A percentile compares a stretch with the other conserved stretches of the same genome.
These are phyloP conservation scores for Accipiter virgatus DNA, from an alignment of 2,113 vertebrate species.

Conservation along the genomic window DNA sequence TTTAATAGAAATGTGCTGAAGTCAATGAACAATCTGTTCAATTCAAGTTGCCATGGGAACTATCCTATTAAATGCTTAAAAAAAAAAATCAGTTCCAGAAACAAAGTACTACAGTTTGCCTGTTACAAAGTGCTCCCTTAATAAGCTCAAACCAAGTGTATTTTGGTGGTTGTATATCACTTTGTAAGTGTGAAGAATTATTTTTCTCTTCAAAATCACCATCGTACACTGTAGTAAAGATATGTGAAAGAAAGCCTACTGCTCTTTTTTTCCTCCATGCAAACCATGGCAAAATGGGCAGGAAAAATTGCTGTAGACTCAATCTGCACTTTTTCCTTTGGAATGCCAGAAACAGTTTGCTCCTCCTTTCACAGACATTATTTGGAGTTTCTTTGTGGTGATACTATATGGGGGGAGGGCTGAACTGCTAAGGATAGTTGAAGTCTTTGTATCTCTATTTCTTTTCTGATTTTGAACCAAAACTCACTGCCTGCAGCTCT, in stretches of 20 bases:
- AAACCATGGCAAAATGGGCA: background rate
- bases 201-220: background rate
- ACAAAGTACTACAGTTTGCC: slow-evolving; percentile 53
- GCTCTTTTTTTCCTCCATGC: background rate
- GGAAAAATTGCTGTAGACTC: background rate
- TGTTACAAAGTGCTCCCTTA: slow-evolving; percentile 31
- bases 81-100: slow-evolving; percentile 34
- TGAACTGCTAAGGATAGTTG: background rate
- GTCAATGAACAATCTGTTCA: slow-evolving; percentile 66
- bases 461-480: background rate
- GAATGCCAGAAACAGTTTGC: background rate
- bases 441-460: background rate
- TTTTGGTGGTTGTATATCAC: background rate
- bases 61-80: slow-evolving; percentile 57
- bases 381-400: background rate
- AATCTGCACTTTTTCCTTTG: background rate
- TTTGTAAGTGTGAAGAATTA: background rate
- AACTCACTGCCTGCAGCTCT: background rate
- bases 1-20: slow-evolving; percentile 66
- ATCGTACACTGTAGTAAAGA: background rate
- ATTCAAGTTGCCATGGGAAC: slow-evolving; percentile 72
- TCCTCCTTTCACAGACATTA: background rate
- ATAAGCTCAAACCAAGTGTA: background rate
- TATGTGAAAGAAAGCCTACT: background rate
- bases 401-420: background rate